Evolutionary conservation across 2,888 invertebrate species (phyloP), one percentile per base, ranked within the genome.

Genomic region (Bombylius discolor): DNA sequence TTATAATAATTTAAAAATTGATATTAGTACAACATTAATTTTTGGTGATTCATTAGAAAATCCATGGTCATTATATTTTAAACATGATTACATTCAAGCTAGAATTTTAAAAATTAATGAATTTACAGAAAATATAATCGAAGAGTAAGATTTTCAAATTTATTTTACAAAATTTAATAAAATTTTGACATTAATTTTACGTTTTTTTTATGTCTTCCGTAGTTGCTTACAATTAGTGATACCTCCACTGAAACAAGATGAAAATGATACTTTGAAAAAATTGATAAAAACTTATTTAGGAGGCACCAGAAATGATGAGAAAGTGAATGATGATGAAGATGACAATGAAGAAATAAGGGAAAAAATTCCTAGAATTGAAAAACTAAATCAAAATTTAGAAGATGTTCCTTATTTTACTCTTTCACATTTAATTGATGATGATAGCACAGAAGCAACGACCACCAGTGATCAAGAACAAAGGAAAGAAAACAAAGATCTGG

Each of bases 41-140:
- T 70, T 73, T 58, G 71, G 70, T 1, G 69, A 70, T 47, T 65
- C 66, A 42, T 59, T 62, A 32, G 68, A 67, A 4, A 65, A 68
- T 4, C 71, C 66, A 12, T 67, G 67, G 61, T 64, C 64, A 9
- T 68, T 70, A 64, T 65, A 62, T 11, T 70, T 73, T 51, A 67
- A 65, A 4, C 61, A 59, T 1, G 59, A 62, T 5, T 72, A 69
- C 56, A 53, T 73, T 0, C 56, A 62, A 49, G 62, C 67, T 36
- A 63, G 69, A 36, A 44, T 71, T 5, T 48, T 14, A 9, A 56
- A 58, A 1, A 61, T 67, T 0, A 70, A 66, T 56, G 55, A 64
- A 42, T 66, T 66, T 39, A 68, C 72, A 3, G 65, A 58, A 0
- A 59, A 67, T 1, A 59, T 71, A 31, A 31, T 71, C 0, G 67